Percentiles rank a stretch among this genome's conserved stretches.
These are phyloP conservation scores for Luscinia luscinia DNA, from an alignment of 2,797 vertebrate species.

Conservation along the genomic window DNA sequence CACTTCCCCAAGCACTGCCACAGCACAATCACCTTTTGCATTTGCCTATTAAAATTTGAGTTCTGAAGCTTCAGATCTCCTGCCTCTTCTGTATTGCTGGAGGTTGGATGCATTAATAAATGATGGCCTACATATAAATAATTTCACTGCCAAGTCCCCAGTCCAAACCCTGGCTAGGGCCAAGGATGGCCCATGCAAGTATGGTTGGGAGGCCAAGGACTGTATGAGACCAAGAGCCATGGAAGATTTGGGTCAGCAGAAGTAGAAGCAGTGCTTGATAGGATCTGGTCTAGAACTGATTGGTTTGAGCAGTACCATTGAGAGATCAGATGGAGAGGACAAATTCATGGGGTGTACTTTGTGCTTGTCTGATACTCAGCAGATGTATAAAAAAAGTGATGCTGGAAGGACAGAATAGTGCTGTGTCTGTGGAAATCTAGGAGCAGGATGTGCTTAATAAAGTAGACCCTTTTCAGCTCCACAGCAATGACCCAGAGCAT, in stretches of 20 bases:
- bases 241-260: background rate
- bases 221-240: background rate
- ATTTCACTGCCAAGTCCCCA: background rate
- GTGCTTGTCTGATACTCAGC: background rate
- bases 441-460: conserved; percentile 12
- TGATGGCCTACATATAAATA: accelerated
- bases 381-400: background rate
- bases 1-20: background rate
- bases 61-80: background rate
- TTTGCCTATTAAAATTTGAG: background rate
- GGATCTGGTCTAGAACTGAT: background rate
- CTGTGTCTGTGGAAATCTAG: background rate
- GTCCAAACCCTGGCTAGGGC: background rate
- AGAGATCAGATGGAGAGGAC: background rate
- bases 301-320: background rate
- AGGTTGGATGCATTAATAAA: background rate
- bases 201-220: background rate
- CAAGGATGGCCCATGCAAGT: accelerated
- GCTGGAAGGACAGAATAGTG: background rate
- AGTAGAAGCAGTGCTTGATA: background rate
- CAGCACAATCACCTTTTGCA: background rate
- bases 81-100: background rate
- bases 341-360: background rate
- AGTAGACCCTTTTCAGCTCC: background rate
- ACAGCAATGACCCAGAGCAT: background rate